These are phyloP conservation scores for Ammodytes marinus DNA, from an alignment of 2,113 vertebrate genomes.

Conservation along the genomic window DNA sequence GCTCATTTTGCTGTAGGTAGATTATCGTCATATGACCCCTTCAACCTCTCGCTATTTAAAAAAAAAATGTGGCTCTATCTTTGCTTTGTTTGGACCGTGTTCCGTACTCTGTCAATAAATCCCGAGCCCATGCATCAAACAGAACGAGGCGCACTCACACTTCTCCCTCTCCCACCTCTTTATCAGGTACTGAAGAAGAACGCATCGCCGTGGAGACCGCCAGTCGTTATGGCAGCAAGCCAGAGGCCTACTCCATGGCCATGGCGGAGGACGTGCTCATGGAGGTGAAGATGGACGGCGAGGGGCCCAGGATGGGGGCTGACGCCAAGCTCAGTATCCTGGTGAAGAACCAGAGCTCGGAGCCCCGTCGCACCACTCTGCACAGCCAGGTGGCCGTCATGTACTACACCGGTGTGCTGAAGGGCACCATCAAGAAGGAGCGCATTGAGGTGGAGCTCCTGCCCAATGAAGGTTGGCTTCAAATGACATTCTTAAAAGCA, in stretches of 20 bases:
- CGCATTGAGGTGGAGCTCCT: conserved; percentile 74
- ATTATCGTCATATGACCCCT: conserved; percentile 3
- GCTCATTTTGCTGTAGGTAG: background rate
- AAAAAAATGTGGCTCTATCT: conserved; percentile 14
- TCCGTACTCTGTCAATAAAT: conserved; percentile 29
- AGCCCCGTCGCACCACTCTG: conserved; percentile 84
- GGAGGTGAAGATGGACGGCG: conserved; percentile 87
- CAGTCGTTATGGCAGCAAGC: conserved; percentile 89
- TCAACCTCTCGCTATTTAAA: conserved; percentile 2
- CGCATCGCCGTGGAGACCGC: conserved; percentile 91
- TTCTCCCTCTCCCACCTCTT: background rate
- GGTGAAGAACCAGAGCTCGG: conserved; percentile 83
- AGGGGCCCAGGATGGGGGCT: conserved; percentile 86
- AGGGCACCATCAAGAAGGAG: conserved; percentile 87
- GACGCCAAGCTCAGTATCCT: conserved; percentile 85
- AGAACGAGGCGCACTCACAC: conserved; percentile 20
- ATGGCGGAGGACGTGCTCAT: conserved; percentile 83
- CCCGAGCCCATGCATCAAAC: background rate
- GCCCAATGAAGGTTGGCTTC: conserved; percentile 83
- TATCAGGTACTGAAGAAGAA: conserved; percentile 85
- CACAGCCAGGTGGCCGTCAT: conserved; percentile 88
- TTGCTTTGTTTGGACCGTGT: conserved; percentile 23
- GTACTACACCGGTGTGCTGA: conserved; percentile 91
- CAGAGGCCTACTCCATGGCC: conserved; percentile 80
- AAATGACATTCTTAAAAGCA: background rate